These are phyloP conservation scores for Selenia dentaria DNA, from an alignment of 2,888 invertebrate species.

Conservation along the genomic window DNA sequence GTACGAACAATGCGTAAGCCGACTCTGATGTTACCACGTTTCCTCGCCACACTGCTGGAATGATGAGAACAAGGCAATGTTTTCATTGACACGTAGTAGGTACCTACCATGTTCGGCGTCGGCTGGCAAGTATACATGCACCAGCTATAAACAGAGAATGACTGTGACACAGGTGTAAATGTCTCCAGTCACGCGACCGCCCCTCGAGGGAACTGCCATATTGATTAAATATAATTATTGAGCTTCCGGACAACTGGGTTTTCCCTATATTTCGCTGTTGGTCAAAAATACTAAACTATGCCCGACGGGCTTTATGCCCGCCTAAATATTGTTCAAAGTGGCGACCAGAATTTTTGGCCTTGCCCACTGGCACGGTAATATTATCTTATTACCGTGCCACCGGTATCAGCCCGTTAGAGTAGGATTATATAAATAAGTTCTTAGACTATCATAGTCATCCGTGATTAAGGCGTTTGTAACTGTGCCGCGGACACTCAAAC, in stretches of 20 bases:
- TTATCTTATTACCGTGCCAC: too few species aligned
- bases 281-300: too few species aligned
- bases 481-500: too few species aligned
- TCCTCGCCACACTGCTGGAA: background rate
- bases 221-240: slow-evolving; percentile 60
- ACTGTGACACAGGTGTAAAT: slow-evolving; percentile 48
- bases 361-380: too few species aligned
- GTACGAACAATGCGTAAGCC: background rate
- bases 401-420: too few species aligned
- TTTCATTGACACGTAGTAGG: slow-evolving; percentile 1
- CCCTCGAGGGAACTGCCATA: slow-evolving; percentile 42
- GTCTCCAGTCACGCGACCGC: slow-evolving; percentile 61
- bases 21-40: background rate
- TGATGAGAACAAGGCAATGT: background rate
- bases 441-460: too few species aligned
- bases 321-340: too few species aligned
- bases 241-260: slow-evolving; percentile 19
- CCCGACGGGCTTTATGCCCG: too few species aligned
- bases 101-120: background rate
- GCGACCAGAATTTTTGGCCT: too few species aligned
- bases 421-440: too few species aligned
- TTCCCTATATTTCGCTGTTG: slow-evolving; percentile 5
- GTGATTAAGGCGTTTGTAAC: too few species aligned
- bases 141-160: slow-evolving; percentile 8
- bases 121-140: background rate